A percentile compares a stretch with the other conserved stretches of the same genome.
Conservation (phyloP, 2,113 vertebrate species). For the Leptosomus discolor region DNA sequence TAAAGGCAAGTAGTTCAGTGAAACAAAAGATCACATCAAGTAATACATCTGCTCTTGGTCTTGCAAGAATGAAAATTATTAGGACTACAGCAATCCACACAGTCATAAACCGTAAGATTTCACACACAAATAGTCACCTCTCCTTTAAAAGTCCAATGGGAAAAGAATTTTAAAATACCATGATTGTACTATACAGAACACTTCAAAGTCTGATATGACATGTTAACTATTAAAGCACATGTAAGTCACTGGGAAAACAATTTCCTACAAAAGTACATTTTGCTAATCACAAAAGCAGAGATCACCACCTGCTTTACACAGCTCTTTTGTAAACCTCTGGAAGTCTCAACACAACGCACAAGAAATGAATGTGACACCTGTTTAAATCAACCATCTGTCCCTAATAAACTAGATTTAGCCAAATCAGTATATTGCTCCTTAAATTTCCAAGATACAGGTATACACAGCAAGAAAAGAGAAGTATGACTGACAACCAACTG, state of each 20-base stretch:
- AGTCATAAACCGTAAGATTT: not conserved
- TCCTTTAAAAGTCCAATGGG: not conserved
- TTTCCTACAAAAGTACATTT: slow-evolving; percentile 51
- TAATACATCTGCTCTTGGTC: not conserved
- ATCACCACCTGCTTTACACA: slow-evolving; percentile 72
- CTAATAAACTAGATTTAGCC: slow-evolving; percentile 58
- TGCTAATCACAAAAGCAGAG: slow-evolving; percentile 56
- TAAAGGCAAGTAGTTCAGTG: not conserved
- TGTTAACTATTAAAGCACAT: not conserved
- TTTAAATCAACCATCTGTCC: slow-evolving; percentile 78
- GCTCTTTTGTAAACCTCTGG: slow-evolving; percentile 71
- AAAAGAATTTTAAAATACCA: not conserved
- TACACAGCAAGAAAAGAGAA: slow-evolving; percentile 39
- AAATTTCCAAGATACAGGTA: slow-evolving; percentile 54
- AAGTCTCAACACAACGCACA: slow-evolving; percentile 69
- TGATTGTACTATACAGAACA: not conserved
- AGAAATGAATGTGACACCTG: slow-evolving; percentile 78
- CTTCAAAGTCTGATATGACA: not conserved
- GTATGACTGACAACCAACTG: not conserved
- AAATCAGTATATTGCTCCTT: slow-evolving; percentile 40
- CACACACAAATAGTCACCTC: not conserved
- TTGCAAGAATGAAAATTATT: not conserved
- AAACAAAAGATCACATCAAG: not conserved
- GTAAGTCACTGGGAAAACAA: slow-evolving; percentile 53
- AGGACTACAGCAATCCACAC: not conserved